Conservation (phyloP, 2,888 invertebrate species). For the Parasteatoda lunata region DNA sequence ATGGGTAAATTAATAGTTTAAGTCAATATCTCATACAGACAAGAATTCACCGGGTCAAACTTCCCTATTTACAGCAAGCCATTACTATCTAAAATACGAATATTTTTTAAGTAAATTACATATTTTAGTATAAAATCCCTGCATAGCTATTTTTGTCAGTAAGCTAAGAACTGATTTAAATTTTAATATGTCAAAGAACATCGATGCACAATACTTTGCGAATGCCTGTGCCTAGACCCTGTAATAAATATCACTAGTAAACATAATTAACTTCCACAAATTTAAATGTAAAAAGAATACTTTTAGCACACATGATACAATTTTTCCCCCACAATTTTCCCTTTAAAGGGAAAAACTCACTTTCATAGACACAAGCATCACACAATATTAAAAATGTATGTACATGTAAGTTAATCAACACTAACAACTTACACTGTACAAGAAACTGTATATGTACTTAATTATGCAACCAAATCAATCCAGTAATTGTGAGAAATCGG, state of each 20-base stretch:
- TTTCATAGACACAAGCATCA: conserved; percentile 48
- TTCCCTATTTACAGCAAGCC: not conserved
- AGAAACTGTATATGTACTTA: conserved; percentile 26
- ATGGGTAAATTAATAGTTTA: too few relatives aligned
- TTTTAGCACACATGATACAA: not conserved
- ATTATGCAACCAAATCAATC: conserved; percentile 52
- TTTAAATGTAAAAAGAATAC: conserved; percentile 14
- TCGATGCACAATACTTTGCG: not conserved
- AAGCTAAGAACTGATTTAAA: conserved; percentile 5
- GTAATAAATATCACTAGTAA: not conserved
- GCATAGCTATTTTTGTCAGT: conserved; percentile 3
- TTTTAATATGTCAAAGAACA: not conserved
- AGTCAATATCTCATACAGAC: not conserved
- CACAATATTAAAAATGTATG: conserved; percentile 40
- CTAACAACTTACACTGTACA: conserved; percentile 64
- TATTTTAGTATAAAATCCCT: not conserved
- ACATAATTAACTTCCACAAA: not conserved
- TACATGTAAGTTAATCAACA: conserved; percentile 60
- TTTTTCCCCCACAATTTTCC: conserved; percentile 6
- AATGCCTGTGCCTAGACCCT: conserved; percentile 5
- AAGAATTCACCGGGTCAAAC: not conserved
- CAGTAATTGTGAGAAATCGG: conserved; percentile 65
- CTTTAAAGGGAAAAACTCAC: conserved; percentile 24
- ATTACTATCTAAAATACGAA: conserved; percentile 3
- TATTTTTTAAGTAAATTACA: not conserved